Conservation (phyloP, 2,888 invertebrate species). For the Ectropis crepuscularia region DNA sequence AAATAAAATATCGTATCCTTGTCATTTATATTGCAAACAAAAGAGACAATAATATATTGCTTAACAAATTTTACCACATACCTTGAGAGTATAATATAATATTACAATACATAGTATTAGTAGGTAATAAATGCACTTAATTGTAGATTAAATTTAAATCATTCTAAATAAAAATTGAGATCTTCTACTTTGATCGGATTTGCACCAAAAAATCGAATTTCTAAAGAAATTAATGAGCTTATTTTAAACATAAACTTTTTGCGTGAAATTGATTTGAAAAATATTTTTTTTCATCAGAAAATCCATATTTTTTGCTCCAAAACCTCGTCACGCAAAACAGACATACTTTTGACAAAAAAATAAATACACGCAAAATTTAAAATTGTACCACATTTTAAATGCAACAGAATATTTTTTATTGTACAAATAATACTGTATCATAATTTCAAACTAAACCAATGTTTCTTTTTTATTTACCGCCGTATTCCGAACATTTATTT, state of each 20-base stretch:
- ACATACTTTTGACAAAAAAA: not conserved
- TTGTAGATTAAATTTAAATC: constrained; percentile 2
- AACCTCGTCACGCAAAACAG: not conserved
- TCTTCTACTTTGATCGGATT: constrained; percentile 41
- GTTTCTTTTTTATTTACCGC: not conserved
- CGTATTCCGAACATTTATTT: not conserved
- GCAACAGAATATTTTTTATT: constrained; percentile 19
- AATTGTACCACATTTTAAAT: constrained; percentile 35
- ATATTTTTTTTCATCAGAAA: not conserved
- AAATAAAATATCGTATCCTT: no score
- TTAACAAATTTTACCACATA: no score
- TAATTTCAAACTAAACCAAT: constrained; percentile 15
- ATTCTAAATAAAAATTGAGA: constrained; percentile 54
- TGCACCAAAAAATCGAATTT: constrained; percentile 3
- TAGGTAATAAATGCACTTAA: constrained; percentile 28
- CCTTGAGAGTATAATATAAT: no score
- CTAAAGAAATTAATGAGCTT: no score
- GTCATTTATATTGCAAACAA: no score
- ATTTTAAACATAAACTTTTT: no score
- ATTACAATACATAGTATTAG: no score
- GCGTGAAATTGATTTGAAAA: not conserved
- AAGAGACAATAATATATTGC: no score
- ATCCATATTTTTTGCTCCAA: not conserved
- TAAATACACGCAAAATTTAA: not conserved
- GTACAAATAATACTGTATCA: constrained; percentile 33